A percentile compares a stretch with the other conserved stretches of the same genome.
Evolutionary conservation across 2,113 vertebrate genomes (phyloP).

Genomic region (Cyanocitta stelleri): DNA sequence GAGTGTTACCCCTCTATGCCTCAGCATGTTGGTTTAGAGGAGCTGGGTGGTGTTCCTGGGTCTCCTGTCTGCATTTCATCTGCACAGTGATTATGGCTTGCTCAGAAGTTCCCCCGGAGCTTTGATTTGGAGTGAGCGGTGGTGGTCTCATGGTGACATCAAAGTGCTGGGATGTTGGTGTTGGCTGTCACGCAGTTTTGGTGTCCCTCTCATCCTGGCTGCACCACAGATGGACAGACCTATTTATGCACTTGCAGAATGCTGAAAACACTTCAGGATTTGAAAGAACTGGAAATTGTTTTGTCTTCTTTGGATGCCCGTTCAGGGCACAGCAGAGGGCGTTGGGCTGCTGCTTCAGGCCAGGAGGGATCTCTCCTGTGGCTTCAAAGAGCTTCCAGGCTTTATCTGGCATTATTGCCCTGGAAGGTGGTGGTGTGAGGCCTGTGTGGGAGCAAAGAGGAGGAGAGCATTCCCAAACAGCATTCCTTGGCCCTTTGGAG

Average conservation of each 20-base stretch:
- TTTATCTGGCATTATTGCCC: not conserved
- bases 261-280: not conserved
- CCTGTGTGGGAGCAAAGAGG: not conserved
- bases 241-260: not conserved
- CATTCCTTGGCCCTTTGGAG: not conserved
- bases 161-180: not conserved
- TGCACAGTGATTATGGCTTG: not conserved
- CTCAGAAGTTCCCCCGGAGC: not conserved
- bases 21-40: not conserved
- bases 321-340: not conserved
- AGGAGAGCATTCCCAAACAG: not conserved
- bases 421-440: not conserved
- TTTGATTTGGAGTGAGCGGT: not conserved
- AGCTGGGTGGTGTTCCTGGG: constrained; percentile 26
- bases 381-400: not conserved
- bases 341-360: not conserved
- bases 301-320: not conserved
- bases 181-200: not conserved
- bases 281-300: not conserved
- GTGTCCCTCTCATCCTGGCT: not conserved
- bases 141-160: not conserved
- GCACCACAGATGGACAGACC: not conserved
- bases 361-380: not conserved
- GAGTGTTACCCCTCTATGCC: not conserved
- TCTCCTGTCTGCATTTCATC: not conserved